A percentile compares a stretch with the other conserved stretches of the same genome.
Evolutionary conservation across 1,140 invertebrate species (phyloP).

Genomic region (Steinernema khuongi): DNA sequence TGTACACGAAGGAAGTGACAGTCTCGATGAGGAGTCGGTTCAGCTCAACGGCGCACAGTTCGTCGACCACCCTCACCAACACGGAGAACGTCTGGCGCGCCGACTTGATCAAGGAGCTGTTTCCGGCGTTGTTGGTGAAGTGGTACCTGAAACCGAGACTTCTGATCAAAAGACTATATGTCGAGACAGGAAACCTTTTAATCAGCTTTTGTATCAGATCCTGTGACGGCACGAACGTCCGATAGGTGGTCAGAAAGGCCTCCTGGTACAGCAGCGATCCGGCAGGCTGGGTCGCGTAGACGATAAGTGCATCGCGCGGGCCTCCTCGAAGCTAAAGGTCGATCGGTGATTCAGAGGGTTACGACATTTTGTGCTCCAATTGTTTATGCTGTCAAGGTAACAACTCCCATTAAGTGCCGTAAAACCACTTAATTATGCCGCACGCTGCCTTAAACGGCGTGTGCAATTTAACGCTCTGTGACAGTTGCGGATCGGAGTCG

Average conservation of each 20-base stretch:
- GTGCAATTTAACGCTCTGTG: no score
- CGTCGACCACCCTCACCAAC: constrained; percentile 48
- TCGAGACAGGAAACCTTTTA: constrained; percentile 31
- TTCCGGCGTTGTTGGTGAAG: constrained; percentile 40
- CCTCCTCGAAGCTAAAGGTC: constrained; percentile 49
- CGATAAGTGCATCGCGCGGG: constrained; percentile 49
- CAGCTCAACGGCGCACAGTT: constrained; percentile 46
- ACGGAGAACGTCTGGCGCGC: constrained; percentile 51
- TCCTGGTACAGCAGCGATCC: constrained; percentile 53
- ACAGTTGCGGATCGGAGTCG: background rate
- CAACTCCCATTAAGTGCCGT: background rate
- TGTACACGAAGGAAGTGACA: constrained; percentile 49
- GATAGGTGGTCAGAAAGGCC: constrained; percentile 51
- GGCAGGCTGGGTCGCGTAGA: constrained; percentile 48
- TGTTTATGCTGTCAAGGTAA: background rate
- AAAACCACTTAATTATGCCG: background rate
- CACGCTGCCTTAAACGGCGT: constrained; percentile 22
- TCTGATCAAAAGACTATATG: background rate
- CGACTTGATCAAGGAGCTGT: constrained; percentile 31
- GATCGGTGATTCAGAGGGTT: no score
- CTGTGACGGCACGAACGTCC: constrained; percentile 47
- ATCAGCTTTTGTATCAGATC: constrained; percentile 52
- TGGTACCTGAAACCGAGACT: constrained; percentile 37
- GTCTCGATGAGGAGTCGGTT: constrained; percentile 35
- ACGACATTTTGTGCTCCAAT: background rate